These are phyloP conservation scores for Cyclophora punctaria DNA, from an alignment of 2,888 invertebrate genomes.

Conservation along the genomic window DNA sequence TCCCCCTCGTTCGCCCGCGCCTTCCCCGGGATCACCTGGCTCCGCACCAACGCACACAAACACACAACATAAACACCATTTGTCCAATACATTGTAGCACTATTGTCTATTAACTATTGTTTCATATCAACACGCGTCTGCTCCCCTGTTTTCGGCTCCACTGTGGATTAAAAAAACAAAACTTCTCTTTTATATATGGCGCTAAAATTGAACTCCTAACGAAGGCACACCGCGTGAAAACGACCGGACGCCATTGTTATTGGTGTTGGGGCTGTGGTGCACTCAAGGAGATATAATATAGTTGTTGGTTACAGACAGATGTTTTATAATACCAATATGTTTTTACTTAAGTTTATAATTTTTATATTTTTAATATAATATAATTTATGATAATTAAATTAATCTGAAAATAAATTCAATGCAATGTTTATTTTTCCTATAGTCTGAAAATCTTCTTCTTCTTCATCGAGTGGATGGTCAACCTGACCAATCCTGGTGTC, in stretches of 20 bases:
- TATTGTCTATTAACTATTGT: slow-evolving; percentile 18
- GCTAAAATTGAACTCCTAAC: slow-evolving; percentile 59
- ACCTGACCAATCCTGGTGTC: too few relatives aligned
- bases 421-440: too few relatives aligned
- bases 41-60: slow-evolving; percentile 52
- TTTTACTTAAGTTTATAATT: background rate
- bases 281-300: slow-evolving; percentile 14
- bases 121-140: slow-evolving; percentile 33
- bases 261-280: slow-evolving; percentile 31
- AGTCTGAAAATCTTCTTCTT: too few relatives aligned
- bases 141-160: slow-evolving; percentile 38
- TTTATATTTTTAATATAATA: too few relatives aligned
- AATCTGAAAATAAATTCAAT: too few relatives aligned
- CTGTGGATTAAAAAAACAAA: slow-evolving; percentile 64
- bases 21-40: slow-evolving; percentile 65
- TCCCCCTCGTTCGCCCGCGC: slow-evolving; percentile 71
- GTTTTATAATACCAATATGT: background rate
- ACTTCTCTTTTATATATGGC: slow-evolving; percentile 60
- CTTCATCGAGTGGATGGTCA: too few relatives aligned
- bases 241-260: slow-evolving; percentile 72
- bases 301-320: background rate
- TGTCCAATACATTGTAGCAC: slow-evolving; percentile 51
- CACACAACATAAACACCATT: slow-evolving; percentile 50
- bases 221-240: slow-evolving; percentile 64
- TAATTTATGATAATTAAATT: too few relatives aligned